Evolutionary conservation across 1,140 invertebrate species (phyloP), one percentile per base, ranked within the genome.

Genomic region (Leptinotarsa lineolata): DNA sequence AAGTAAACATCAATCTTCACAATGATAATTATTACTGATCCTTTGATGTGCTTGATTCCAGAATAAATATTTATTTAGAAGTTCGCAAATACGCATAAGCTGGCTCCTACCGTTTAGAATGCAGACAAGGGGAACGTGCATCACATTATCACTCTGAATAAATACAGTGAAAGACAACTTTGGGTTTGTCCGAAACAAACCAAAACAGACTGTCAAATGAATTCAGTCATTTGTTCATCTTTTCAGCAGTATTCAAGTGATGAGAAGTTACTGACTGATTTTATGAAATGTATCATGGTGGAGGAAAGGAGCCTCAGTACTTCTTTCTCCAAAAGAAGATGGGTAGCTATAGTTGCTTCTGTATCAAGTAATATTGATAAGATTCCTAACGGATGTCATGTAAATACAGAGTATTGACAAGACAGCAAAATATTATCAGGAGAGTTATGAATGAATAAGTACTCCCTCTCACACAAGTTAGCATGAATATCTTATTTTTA

Each of bases 31-130:
- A 69, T 69, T 30, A 58, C 21, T 69, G 30, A 30, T 75, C n/a
- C 79, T 80, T 80, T 80, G 79, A 80, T 80, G 75, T 73, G 60
- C 64, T 30, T 81, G 78, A 80, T 80, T 81, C 77, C 68, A 75
- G 73, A 76, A 75, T 77, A 81, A 81, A 81, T 72, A 79, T 81
- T 81, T 81, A 78, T 79, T 81, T 75, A 75, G 76, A 78, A 81
- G 77, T 81, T 78, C 78, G 78, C 78, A 81, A 81, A 81, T 78
- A 81, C 67, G 75, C 48, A 81, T 78, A 81, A 70, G 75, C 16
- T 72, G 24, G 21, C 70, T 73, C 73, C 59, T 48, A 74, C 63
- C 63, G 63, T 76, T 76, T 74, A 74, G 73, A 76, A 68, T 68
- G 66, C 61, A 69, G 72, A 76, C 72, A 71, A 72, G 74, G 74